Evolutionary conservation across 1,140 invertebrate genomes (phyloP).

Genomic region (Zaprionus davidi): DNA sequence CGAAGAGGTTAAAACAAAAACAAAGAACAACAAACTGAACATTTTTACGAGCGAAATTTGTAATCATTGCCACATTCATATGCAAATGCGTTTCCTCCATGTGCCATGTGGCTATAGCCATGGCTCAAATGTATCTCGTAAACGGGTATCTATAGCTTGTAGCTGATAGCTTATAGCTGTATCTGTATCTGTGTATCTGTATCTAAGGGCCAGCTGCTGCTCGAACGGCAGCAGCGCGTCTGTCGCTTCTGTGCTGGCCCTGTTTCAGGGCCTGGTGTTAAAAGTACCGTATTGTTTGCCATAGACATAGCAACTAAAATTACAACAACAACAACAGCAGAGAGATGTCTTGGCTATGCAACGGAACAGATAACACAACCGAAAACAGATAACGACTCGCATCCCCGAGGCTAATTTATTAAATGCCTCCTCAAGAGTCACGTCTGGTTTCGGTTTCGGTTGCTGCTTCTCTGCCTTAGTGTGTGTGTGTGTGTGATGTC

Average conservation of each 20-base stretch:
- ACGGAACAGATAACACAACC: slow-evolving; percentile 29
- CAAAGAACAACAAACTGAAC: slow-evolving; percentile 65
- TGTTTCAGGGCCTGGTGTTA: slow-evolving; percentile 71
- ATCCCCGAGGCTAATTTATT: slow-evolving; percentile 71
- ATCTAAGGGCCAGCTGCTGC: slow-evolving; percentile 70
- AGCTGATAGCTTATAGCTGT: slow-evolving; percentile 18
- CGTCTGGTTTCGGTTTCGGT: slow-evolving; percentile 1
- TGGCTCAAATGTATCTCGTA: slow-evolving; percentile 6
- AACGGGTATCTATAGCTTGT: slow-evolving; percentile 36
- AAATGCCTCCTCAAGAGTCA: slow-evolving; percentile 48
- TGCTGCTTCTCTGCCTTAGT: neutral
- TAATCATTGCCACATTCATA: slow-evolving; percentile 83
- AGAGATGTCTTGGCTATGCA: neutral
- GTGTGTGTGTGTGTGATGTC: slow-evolving; percentile 40
- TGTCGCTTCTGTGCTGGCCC: slow-evolving; percentile 77
- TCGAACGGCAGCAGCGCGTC: slow-evolving; percentile 76
- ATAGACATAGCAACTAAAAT: slow-evolving; percentile 62
- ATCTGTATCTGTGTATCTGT: slow-evolving; percentile 41
- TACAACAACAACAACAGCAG: slow-evolving; percentile 21
- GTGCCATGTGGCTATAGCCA: slow-evolving; percentile 15
- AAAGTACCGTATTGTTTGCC: slow-evolving; percentile 82
- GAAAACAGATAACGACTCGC: slow-evolving; percentile 57
- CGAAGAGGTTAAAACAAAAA: slow-evolving; percentile 41
- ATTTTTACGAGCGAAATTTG: slow-evolving; percentile 83
- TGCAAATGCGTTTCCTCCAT: slow-evolving; percentile 67